These are phyloP conservation scores for Ictidomys tridecemlineatus DNA, from an alignment of 2,113 vertebrate species.

Conservation along the genomic window DNA sequence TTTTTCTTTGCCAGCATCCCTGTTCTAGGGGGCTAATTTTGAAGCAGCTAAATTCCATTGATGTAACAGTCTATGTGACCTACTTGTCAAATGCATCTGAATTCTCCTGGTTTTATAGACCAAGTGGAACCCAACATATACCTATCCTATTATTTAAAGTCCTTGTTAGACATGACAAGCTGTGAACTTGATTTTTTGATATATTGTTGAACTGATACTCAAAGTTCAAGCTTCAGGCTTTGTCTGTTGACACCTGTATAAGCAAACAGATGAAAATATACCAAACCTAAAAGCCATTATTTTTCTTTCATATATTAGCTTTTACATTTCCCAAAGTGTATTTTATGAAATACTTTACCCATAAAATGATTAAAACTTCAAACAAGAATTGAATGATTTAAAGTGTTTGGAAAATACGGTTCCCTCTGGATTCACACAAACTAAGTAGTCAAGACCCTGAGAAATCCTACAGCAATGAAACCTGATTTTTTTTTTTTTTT, in stretches of 20 bases:
- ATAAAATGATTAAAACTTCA: not conserved
- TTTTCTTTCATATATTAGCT: not conserved
- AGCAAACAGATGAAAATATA: not conserved
- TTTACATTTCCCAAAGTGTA: conserved; percentile 8
- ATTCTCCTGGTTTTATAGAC: not conserved
- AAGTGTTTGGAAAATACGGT: not conserved
- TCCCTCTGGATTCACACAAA: not conserved
- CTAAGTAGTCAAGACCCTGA: not conserved
- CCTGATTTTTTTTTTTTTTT: not conserved
- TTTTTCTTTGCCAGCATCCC: not conserved
- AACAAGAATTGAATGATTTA: not conserved
- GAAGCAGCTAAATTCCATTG: not conserved
- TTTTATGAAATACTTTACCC: not conserved
- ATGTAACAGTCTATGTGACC: not conserved
- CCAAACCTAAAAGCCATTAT: not conserved
- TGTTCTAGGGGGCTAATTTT: not conserved
- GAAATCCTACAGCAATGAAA: not conserved
- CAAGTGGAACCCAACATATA: not conserved
- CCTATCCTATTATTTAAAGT: not conserved
- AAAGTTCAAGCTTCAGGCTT: not conserved
- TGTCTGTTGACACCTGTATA: not conserved
- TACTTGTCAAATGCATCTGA: not conserved
- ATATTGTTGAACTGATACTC: not conserved
- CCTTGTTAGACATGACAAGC: not conserved
- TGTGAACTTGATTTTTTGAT: not conserved